Conservation (phyloP, 2,797 vertebrate species). For the Parauchenoglanis punctatus region DNA sequence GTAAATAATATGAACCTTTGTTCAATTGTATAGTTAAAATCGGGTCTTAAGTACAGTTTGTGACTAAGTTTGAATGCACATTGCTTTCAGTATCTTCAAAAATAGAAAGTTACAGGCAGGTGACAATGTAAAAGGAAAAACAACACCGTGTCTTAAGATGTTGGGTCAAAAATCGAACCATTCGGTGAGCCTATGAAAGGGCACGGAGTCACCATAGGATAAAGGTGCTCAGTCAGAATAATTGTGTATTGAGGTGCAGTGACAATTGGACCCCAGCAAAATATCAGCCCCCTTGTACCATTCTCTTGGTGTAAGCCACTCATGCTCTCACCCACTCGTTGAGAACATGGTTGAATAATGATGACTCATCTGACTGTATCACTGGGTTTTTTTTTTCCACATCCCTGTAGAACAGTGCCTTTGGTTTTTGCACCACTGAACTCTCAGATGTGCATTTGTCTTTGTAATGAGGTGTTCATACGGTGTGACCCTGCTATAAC, state of each 20-base stretch:
- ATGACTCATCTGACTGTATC: not conserved
- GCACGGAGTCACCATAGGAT: not conserved
- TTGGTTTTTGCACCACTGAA: not conserved
- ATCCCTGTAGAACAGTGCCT: not conserved
- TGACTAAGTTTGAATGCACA: not conserved
- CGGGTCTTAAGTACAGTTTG: too few species aligned
- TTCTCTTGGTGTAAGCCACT: not conserved
- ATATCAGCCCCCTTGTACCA: not conserved
- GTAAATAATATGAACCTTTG: not conserved
- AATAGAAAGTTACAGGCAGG: not conserved
- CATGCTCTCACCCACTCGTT: not conserved
- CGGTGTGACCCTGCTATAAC: not conserved
- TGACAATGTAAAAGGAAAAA: not conserved
- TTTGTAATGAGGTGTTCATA: not conserved
- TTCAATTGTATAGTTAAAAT: not conserved
- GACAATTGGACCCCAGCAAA: not conserved
- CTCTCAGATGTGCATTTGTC: not conserved
- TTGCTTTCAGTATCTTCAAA: not conserved
- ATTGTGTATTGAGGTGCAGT: not conserved
- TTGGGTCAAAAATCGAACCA: not conserved
- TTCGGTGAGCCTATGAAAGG: not conserved
- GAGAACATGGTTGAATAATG: not conserved
- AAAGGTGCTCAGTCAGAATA: not conserved
- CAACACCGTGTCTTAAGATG: not conserved
- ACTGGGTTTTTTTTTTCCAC: not conserved